phyloP scores from a whole-genome alignment of 2,113 vertebrate genomes.

The Silurus glanis region DNA sequence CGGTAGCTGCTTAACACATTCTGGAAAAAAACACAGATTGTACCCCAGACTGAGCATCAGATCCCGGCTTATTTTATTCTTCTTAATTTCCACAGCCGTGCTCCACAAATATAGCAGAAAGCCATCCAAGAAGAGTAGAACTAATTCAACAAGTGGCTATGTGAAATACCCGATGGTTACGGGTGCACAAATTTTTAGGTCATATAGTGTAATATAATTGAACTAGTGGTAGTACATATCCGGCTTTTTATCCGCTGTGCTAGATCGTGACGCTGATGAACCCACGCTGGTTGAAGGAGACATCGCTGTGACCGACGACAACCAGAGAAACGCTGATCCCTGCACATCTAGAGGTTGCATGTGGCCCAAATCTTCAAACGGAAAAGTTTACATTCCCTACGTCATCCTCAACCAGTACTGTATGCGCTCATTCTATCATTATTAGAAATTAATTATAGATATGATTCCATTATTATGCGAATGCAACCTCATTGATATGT shows the following conservation, averaged over 20 bases:
- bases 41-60: too few species aligned
- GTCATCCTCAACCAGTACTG: conserved; percentile 54
- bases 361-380: conserved; percentile 53
- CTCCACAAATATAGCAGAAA: too few species aligned
- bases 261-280: conserved; percentile 47
- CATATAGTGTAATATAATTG: too few species aligned
- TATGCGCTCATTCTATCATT: neutral
- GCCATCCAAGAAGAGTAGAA: too few species aligned
- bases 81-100: neutral
- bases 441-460: neutral
- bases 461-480: too few species aligned
- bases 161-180: too few species aligned
- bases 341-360: conserved; percentile 45
- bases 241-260: neutral
- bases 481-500: neutral
- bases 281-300: conserved; percentile 46
- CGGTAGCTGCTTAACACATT: too few species aligned
- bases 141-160: too few species aligned
- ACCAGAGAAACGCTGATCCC: conserved; percentile 45
- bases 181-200: too few species aligned
- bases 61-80: too few species aligned
- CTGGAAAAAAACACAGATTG: too few species aligned
- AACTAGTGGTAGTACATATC: too few species aligned
- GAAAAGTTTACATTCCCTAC: conserved; percentile 54
- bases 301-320: conserved; percentile 34